phyloP scores from a whole-genome alignment of 2,888 invertebrate genomes.

The Yponomeuta malinellus region DNA sequence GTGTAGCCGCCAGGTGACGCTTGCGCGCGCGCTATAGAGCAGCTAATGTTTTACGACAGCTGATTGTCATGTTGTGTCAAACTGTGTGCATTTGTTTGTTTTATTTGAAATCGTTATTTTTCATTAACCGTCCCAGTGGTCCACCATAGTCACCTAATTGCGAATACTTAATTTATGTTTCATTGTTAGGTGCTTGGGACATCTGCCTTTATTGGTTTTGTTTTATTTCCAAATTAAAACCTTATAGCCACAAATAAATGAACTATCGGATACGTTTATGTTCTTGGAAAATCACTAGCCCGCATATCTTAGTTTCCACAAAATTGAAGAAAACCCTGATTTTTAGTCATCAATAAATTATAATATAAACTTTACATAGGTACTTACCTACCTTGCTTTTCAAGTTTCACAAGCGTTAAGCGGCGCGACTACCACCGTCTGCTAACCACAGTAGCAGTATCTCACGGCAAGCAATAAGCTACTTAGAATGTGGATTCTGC shows the following conservation, averaged over 20 bases:
- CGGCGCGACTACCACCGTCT: no score
- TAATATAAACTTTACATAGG: no score
- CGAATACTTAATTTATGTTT: background rate
- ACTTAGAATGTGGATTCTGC: slow-evolving; percentile 37
- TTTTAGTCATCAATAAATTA: no score
- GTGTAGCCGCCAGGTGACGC: slow-evolving; percentile 42
- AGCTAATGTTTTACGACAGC: slow-evolving; percentile 24
- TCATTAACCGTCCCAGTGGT: background rate
- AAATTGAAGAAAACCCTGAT: no score
- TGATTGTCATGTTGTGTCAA: slow-evolving; percentile 26
- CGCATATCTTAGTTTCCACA: no score
- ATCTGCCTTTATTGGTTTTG: slow-evolving; percentile 8
- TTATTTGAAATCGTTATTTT: slow-evolving; percentile 12
- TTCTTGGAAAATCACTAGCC: no score
- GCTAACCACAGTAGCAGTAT: background rate
- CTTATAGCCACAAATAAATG: no score
- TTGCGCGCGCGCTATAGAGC: slow-evolving; percentile 23
- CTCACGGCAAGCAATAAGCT: slow-evolving; percentile 32
- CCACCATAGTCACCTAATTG: slow-evolving; percentile 7
- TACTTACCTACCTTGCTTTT: no score
- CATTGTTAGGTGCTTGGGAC: background rate
- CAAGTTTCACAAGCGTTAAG: no score
- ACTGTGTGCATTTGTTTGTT: slow-evolving; percentile 19
- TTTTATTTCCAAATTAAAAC: background rate
- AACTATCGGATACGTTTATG: no score